Evolutionary conservation across 2,888 invertebrate species (phyloP), one percentile per base, ranked within the genome.

Genomic region (Acanthosepion esculentum): DNA sequence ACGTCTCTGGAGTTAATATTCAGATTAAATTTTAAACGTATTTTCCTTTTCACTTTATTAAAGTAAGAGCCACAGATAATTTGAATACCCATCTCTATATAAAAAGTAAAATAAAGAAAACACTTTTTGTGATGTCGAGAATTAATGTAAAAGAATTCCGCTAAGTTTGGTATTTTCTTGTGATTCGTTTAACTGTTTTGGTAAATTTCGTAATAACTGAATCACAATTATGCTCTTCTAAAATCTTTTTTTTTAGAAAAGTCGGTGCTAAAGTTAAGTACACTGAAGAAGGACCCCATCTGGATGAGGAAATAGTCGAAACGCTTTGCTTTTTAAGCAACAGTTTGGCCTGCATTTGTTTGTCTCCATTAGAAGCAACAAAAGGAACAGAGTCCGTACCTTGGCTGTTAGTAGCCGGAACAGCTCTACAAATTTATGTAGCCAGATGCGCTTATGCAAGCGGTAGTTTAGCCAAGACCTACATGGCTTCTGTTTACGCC

Each of bases 371-470:
- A 20, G 96, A 96, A 48, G 95, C 95, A 5, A 94, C 95, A 78
- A 95, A 95, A 95, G 92, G 92, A 23, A 94, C 33, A 5, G 55
- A 92, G 33, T 95, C 96, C 6, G 26, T 96, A 12, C 95, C 96
- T 26, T 95, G 95, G 95, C 78, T 96, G 26, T 94, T 96, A 94
- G 95, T 95, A 41, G 95, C 96, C 23, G 96, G 96, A 23, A 95
- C 96, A 7, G 94, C 96, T 91, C 94, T 96, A 0, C 96, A 96
- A 94, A 94, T 96, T 23, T 96, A 95, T 91, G 95, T 95, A 5
- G 95, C 95, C 20, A 95, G 96, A 26, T 95, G 96, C 26, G 95
- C 96, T 23, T 96, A 95, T 95, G 95, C 96, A 41, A 95, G 95
- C 1, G 96, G 96, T 8, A 96, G 96, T 93, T 94, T 96, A 48